Base-by-base conservation (phyloP, 2,888 invertebrate genomes). In the Eulithis testata region DNA sequence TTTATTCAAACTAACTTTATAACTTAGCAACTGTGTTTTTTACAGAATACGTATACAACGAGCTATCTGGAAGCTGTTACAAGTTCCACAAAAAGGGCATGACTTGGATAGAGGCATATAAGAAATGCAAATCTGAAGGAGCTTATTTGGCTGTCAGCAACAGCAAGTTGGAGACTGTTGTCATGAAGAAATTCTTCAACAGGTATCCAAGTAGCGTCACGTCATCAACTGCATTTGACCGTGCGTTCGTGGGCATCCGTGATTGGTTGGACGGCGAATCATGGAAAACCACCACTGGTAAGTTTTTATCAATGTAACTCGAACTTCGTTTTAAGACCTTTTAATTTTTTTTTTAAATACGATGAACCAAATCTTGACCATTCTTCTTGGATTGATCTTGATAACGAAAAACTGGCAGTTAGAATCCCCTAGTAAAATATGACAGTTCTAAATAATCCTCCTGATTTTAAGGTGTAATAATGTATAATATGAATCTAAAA, bases 61-160 rank as follows among this genome's bases (percentile, higher is more conserved):
- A 58, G 12, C 43, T 12, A 11, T 47, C 63, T 47, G 68, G 62
- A 45, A 64, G 59, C 49, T 64, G 59, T 47, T 64, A 59, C 56
- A 66, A 65, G 27, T 65, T 65, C 44, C 60, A 65, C 51, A 44
- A 21, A 1, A 55, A 56, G 11, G 49, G 50, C 36, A 4, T 43
- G 37, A 40, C 50, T n/a, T 65, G 65, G 65, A 2, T 11, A 0
- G 44, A 55, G 3, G 65, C 65, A 0, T 51, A 40, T 36, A 5
- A 14, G 4, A 44, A 44, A 44, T 65, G 65, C 56, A 56, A 50
- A n/a, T 0, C 11, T 1, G 65, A 65, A 21, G 36, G 43, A 11
- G 50, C 44, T 11, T 52, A 65, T n/a, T 51, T 65, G 6, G 47
- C 65, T 2, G 45, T 65, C 37, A 60, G 51, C 56, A 55, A 65